Percentiles rank a stretch among this genome's conserved stretches.
phyloP scores from a whole-genome alignment of 2,113 vertebrate genomes.

The Gila orcuttii region DNA sequence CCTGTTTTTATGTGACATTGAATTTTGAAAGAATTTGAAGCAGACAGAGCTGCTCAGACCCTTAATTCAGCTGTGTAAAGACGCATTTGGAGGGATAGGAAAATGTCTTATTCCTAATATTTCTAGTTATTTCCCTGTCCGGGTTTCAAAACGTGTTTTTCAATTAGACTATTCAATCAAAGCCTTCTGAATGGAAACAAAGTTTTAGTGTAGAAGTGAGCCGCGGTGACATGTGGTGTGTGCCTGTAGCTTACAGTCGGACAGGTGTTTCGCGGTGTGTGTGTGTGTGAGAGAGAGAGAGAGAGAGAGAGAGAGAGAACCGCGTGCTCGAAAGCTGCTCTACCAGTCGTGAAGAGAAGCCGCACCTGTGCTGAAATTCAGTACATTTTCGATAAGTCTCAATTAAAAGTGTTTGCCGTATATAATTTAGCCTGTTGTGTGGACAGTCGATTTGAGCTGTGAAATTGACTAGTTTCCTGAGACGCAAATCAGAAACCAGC shows the following conservation, averaged over 20 bases:
- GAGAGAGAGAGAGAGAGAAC: background rate
- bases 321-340: slow-evolving; percentile 17
- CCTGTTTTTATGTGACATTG: background rate
- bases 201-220: slow-evolving; percentile 1
- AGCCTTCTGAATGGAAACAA: slow-evolving; percentile 20
- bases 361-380: slow-evolving; percentile 34
- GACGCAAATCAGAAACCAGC: background rate
- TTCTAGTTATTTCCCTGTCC: slow-evolving; percentile 11
- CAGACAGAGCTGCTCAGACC: background rate
- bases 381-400: background rate
- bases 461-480: background rate
- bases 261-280: slow-evolving; percentile 44
- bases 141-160: background rate
- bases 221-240: slow-evolving; percentile 37
- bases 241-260: slow-evolving; percentile 31
- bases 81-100: background rate
- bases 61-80: background rate
- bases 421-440: background rate
- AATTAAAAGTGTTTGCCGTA: background rate
- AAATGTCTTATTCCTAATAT: background rate
- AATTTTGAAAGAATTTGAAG: background rate
- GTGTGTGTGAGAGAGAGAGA: background rate
- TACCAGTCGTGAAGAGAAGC: background rate
- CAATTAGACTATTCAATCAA: slow-evolving; percentile 20
- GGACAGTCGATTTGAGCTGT: background rate